These are phyloP conservation scores for Caretta caretta DNA, from an alignment of 2,113 vertebrate genomes.

Conservation along the genomic window DNA sequence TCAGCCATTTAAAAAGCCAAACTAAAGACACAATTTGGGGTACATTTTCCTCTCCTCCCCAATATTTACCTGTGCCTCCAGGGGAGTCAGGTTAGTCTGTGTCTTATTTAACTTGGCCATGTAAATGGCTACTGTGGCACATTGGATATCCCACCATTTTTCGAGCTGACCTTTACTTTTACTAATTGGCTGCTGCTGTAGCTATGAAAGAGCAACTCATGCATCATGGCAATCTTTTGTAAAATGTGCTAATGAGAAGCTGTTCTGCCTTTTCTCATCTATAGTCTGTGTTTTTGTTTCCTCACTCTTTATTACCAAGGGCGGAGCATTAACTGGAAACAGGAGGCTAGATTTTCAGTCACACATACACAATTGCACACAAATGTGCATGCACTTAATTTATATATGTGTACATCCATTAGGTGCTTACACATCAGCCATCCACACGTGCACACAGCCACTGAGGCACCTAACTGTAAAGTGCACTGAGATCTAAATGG, in stretches of 20 bases:
- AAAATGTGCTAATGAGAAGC: not conserved
- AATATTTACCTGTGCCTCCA: not conserved
- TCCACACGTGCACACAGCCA: accelerated
- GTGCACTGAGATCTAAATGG: not conserved
- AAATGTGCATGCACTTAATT: not conserved
- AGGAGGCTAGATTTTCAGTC: not conserved
- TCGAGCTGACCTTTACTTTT: slow-evolving; percentile 32
- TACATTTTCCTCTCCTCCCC: not conserved
- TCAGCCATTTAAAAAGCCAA: not conserved
- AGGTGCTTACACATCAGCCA: not conserved
- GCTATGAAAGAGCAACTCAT: not conserved
- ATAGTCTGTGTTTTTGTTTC: not conserved
- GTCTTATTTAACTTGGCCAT: not conserved
- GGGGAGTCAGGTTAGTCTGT: not conserved
- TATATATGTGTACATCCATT: accelerated
- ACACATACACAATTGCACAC: not conserved
- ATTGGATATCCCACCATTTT: not conserved
- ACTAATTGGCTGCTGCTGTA: slow-evolving; percentile 17
- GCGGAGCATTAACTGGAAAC: not conserved
- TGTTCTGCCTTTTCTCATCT: not conserved
- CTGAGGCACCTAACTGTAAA: not conserved
- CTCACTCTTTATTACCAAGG: not conserved
- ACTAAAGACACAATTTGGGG: not conserved
- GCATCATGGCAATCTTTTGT: not conserved
- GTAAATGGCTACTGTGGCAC: not conserved